phyloP scores from a whole-genome alignment of 1,140 invertebrate species.

The Brachionus manjavacas region DNA sequence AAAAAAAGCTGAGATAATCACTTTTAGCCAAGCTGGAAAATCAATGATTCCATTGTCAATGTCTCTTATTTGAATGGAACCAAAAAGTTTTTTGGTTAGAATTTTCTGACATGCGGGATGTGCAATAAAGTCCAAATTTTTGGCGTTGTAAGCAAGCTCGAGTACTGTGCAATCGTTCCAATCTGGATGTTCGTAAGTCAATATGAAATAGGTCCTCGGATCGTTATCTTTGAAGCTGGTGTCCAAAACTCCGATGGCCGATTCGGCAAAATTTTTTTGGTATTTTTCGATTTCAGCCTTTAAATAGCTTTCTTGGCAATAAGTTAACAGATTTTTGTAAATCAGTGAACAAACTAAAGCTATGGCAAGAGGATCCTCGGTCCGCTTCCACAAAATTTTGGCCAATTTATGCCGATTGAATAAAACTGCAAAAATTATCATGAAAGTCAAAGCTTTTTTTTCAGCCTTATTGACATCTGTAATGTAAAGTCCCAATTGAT shows the following conservation, averaged over 20 bases:
- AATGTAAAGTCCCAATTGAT: constrained; percentile 48
- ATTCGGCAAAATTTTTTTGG: constrained; percentile 55
- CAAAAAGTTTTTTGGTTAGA: constrained; percentile 54
- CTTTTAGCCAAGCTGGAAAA: constrained; percentile 55
- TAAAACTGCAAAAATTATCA: constrained; percentile 56
- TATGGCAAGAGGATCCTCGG: constrained; percentile 58
- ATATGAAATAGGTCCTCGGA: constrained; percentile 52
- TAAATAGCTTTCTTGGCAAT: constrained; percentile 46
- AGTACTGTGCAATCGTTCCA: constrained; percentile 53
- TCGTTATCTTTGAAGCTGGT: constrained; percentile 53
- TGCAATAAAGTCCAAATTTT: constrained; percentile 55
- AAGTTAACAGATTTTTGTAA: constrained; percentile 46
- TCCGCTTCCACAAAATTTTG: constrained; percentile 57
- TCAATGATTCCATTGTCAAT: constrained; percentile 51
- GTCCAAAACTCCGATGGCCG: constrained; percentile 56
- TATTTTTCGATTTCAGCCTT: constrained; percentile 46
- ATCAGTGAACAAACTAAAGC: constrained; percentile 53
- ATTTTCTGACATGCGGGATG: constrained; percentile 59
- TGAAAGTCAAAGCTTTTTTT: constrained; percentile 52
- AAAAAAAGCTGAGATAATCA: constrained; percentile 54
- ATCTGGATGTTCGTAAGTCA: constrained; percentile 53
- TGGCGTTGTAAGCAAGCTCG: constrained; percentile 51
- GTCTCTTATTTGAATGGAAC: constrained; percentile 54
- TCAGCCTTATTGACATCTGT: constrained; percentile 49
- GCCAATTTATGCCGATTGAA: constrained; percentile 53